phyloP scores from a whole-genome alignment of 2,888 invertebrate species.

The Sericinus montela region DNA sequence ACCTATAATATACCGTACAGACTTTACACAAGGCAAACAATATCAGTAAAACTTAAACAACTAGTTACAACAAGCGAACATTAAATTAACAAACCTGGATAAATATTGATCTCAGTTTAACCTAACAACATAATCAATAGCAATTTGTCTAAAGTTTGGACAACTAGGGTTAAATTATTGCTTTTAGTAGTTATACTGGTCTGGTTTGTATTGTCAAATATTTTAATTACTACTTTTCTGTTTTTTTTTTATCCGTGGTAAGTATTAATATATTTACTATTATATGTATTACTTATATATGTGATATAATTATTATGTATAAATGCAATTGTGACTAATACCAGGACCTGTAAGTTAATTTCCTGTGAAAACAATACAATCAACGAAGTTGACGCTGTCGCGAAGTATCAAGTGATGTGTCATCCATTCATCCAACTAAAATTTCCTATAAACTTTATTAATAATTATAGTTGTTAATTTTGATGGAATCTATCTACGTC shows the following conservation, averaged over 20 bases:
- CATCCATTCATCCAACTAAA: neutral
- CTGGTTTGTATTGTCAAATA: slow-evolving; percentile 7
- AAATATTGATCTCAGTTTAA: slow-evolving; percentile 62
- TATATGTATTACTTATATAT: neutral
- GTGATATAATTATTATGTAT: slow-evolving; percentile 16
- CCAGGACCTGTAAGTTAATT: slow-evolving; percentile 58
- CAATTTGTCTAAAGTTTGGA: slow-evolving; percentile 59
- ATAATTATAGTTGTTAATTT: neutral
- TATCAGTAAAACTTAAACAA: slow-evolving; percentile 44
- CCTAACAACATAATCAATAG: slow-evolving; percentile 62
- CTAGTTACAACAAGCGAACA: slow-evolving; percentile 52
- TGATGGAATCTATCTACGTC: too few species aligned
- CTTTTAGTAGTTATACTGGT: neutral
- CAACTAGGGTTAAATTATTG: slow-evolving; percentile 33
- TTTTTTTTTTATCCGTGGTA: too few species aligned
- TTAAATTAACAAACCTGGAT: slow-evolving; percentile 51
- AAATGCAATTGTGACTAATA: slow-evolving; percentile 33
- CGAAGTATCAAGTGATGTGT: neutral
- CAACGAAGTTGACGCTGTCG: slow-evolving; percentile 21
- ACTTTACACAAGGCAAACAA: slow-evolving; percentile 7
- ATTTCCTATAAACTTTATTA: neutral
- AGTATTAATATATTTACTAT: too few species aligned
- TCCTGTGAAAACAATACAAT: slow-evolving; percentile 51
- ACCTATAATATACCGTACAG: too few species aligned
- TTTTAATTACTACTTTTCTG: too few species aligned